Evolutionary conservation across 2,888 invertebrate genomes (phyloP).

Genomic region (Drosophila histrio): DNA sequence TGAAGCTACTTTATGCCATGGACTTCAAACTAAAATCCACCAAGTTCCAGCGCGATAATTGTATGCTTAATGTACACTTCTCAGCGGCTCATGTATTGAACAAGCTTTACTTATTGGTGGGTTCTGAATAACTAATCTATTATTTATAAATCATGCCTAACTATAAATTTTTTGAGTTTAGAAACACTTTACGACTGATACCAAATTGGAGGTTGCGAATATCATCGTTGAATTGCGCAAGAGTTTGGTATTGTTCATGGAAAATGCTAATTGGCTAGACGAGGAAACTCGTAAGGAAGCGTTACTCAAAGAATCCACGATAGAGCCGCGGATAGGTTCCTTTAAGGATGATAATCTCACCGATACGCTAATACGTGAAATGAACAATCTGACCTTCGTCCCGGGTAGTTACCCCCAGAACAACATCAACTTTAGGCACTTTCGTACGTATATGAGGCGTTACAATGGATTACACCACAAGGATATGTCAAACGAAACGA

Average conservation of each 20-base stretch:
- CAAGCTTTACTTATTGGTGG: conserved; percentile 72
- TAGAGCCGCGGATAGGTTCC: conserved; percentile 65
- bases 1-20: conserved; percentile 75
- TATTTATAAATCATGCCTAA: neutral
- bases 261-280: conserved; percentile 80
- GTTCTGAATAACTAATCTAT: neutral
- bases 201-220: conserved; percentile 54
- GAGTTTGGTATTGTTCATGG: conserved; percentile 57
- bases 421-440: conserved; percentile 64
- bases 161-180: conserved; percentile 3
- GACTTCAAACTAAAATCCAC: conserved; percentile 66
- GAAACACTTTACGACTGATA: conserved; percentile 71
- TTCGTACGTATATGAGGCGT: conserved; percentile 60
- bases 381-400: conserved; percentile 58
- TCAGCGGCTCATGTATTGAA: conserved; percentile 62
- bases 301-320: conserved; percentile 70
- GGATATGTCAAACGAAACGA: conserved; percentile 45
- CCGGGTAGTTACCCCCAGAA: conserved; percentile 65
- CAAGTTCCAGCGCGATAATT: conserved; percentile 71
- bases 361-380: conserved; percentile 63
- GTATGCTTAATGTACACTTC: conserved; percentile 49
- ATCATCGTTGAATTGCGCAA: conserved; percentile 75
- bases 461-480: conserved; percentile 63
- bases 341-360: conserved; percentile 56
- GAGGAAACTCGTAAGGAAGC: conserved; percentile 74